phyloP scores from a whole-genome alignment of 2,888 invertebrate genomes.

The Drosophila neotestacea region DNA sequence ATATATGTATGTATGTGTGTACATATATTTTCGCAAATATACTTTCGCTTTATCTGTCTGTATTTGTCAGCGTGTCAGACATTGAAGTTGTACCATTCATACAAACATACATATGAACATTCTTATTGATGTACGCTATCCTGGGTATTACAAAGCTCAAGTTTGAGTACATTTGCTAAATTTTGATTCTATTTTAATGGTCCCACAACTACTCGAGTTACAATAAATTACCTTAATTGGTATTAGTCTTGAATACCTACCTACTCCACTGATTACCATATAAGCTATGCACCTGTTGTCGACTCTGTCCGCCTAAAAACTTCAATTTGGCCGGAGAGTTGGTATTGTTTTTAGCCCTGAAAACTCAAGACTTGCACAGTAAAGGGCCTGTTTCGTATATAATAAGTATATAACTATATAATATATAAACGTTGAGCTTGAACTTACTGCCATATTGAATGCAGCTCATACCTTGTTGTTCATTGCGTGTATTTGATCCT shows the following conservation, averaged over 20 bases:
- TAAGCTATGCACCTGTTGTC: conserved; percentile 54
- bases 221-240: conserved; percentile 27
- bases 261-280: not conserved
- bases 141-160: conserved; percentile 6
- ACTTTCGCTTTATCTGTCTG: conserved; percentile 41
- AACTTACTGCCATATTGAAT: too few relatives aligned
- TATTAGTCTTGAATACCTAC: conserved; percentile 7
- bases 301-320: conserved; percentile 23
- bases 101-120: conserved; percentile 1
- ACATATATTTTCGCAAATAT: conserved; percentile 4
- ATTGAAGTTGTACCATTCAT: conserved; percentile 9
- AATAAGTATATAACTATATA: too few relatives aligned
- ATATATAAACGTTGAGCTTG: too few relatives aligned
- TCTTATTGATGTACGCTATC: not conserved
- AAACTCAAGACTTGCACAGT: too few relatives aligned
- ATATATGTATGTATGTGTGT: conserved; percentile 3
- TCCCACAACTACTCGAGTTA: conserved; percentile 16
- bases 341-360: too few relatives aligned
- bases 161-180: conserved; percentile 2
- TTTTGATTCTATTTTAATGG: conserved; percentile 19
- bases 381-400: too few relatives aligned
- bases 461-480: too few relatives aligned
- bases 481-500: too few relatives aligned
- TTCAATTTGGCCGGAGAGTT: too few relatives aligned
- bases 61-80: conserved; percentile 39